A percentile compares a stretch with the other conserved stretches of the same genome.
Evolutionary conservation across 2,888 invertebrate genomes (phyloP).

Genomic region (Chironomus tentans): DNA sequence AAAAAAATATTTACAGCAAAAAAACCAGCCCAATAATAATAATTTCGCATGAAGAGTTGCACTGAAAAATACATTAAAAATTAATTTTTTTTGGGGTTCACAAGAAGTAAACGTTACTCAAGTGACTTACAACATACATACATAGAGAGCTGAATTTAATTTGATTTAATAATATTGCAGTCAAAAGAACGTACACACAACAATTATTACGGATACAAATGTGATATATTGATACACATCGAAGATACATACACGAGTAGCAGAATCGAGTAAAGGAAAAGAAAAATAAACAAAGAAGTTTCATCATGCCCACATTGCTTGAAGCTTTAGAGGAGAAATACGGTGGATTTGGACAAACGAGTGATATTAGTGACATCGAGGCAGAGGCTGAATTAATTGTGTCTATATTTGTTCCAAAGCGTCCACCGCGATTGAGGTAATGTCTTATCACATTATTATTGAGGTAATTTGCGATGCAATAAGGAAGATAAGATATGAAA

Average conservation of each 20-base stretch:
- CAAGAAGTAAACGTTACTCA: neutral
- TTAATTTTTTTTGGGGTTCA: too few relatives aligned
- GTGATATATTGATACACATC: constrained; percentile 25
- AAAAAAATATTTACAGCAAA: neutral
- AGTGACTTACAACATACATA: neutral
- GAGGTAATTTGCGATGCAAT: neutral
- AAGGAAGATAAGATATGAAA: neutral
- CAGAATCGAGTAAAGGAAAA: neutral
- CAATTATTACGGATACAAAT: constrained; percentile 1
- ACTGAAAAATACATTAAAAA: neutral
- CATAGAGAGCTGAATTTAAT: neutral
- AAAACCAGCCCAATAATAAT: neutral
- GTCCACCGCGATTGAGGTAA: constrained; percentile 54
- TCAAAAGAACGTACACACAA: neutral
- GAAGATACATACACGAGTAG: neutral
- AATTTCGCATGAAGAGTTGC: neutral
- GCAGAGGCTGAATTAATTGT: constrained; percentile 46
- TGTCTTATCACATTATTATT: neutral
- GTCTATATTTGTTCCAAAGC: constrained; percentile 78
- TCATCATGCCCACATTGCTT: constrained; percentile 71
- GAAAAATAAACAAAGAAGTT: neutral
- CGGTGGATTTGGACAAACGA: constrained; percentile 45
- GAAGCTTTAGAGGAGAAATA: constrained; percentile 87
- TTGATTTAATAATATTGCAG: neutral
- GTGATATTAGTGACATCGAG: constrained; percentile 50